phyloP scores from a whole-genome alignment of 2,797 vertebrate species.

The Syngnathus rostellatus region DNA sequence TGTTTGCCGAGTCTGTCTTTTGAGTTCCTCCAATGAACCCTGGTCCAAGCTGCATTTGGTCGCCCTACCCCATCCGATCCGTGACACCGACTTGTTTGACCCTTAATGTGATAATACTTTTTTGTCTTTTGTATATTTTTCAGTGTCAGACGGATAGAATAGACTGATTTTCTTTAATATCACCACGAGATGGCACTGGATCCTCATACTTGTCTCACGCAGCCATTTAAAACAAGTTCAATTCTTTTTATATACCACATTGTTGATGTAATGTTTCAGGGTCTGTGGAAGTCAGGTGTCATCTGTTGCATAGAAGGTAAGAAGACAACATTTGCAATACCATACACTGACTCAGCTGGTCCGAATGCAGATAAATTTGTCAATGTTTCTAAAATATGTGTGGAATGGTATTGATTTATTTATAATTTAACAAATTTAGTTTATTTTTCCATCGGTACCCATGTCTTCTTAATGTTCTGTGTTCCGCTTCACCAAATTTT shows the following conservation, averaged over 20 bases:
- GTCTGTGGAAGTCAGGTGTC: neutral
- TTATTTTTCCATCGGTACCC: too few relatives aligned
- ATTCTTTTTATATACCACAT: neutral
- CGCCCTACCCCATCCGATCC: too few relatives aligned
- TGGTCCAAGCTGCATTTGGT: too few relatives aligned
- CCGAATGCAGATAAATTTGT: neutral
- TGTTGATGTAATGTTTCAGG: neutral
- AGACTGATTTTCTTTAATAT: neutral
- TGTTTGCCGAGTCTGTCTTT: too few relatives aligned
- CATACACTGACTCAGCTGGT: neutral
- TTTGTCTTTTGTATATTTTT: neutral
- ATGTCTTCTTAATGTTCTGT: too few relatives aligned
- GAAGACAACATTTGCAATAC: neutral
- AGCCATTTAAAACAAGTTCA: neutral
- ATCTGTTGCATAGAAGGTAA: neutral
- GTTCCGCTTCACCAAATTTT: too few relatives aligned
- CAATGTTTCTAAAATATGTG: too few relatives aligned
- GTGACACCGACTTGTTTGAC: too few relatives aligned
- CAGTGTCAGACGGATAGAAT: neutral
- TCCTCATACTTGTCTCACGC: neutral
- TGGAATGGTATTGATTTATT: too few relatives aligned
- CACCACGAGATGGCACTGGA: neutral
- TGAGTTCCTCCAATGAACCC: too few relatives aligned
- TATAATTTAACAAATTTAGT: too few relatives aligned
- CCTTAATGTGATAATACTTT: too few relatives aligned